These are phyloP conservation scores for Phalacrocorax brasilianus DNA, from an alignment of 2,113 vertebrate genomes.

Conservation along the genomic window DNA sequence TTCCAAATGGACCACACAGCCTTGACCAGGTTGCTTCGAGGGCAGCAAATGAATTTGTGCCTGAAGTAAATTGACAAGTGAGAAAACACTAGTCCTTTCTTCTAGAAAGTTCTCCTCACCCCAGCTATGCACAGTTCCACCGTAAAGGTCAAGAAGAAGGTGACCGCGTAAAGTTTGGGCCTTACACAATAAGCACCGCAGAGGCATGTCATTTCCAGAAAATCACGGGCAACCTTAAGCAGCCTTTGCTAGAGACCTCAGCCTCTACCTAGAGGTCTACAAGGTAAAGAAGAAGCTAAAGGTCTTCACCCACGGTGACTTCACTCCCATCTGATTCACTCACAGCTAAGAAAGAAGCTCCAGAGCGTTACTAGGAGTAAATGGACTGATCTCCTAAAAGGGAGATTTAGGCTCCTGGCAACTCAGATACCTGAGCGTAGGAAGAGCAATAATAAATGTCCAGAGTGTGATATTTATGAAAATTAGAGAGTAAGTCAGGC, in stretches of 20 bases:
- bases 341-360: not conserved
- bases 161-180: accelerated
- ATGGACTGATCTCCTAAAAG: not conserved
- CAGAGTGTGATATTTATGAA: not conserved
- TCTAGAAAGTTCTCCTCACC: not conserved
- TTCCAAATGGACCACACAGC: slow-evolving; percentile 52
- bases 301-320: not conserved
- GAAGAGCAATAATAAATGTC: not conserved
- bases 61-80: not conserved
- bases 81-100: slow-evolving; percentile 11
- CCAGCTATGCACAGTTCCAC: not conserved
- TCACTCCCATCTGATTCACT: not conserved
- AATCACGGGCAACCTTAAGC: not conserved
- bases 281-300: not conserved
- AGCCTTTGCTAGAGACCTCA: not conserved
- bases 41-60: not conserved
- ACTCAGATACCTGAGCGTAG: not conserved
- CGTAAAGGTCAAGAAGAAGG: not conserved
- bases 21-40: not conserved
- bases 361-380: not conserved
- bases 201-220: not conserved
- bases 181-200: not conserved
- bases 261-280: too few species aligned
- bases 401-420: not conserved
- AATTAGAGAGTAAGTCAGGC: not conserved